Percentiles rank a stretch among this genome's conserved stretches.
Evolutionary conservation across 2,113 vertebrate species (phyloP).

Genomic region (Struthio camelus): DNA sequence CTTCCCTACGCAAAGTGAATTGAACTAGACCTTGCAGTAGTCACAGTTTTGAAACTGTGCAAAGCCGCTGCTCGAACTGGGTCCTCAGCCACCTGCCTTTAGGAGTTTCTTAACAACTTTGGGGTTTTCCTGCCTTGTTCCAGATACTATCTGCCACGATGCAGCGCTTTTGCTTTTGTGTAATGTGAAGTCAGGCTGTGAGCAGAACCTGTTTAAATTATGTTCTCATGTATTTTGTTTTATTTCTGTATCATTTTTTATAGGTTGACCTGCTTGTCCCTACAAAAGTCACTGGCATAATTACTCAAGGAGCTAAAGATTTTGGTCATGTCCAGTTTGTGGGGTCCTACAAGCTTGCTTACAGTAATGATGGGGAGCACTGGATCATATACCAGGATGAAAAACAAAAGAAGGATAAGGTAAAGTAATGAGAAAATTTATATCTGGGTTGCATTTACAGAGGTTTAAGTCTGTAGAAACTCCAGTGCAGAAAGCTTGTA

Average conservation of each 20-base stretch:
- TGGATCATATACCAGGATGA: conserved; percentile 95
- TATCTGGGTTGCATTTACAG: neutral
- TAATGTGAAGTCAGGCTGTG: neutral
- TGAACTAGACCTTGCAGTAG: neutral
- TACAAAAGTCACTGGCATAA: conserved; percentile 95
- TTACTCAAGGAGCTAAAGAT: conserved; percentile 99
- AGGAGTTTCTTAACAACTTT: neutral
- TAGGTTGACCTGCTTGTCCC: conserved; percentile 92
- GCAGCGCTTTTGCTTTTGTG: neutral
- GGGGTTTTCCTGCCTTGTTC: neutral
- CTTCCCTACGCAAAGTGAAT: neutral
- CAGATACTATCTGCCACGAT: neutral
- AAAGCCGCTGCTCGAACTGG: neutral
- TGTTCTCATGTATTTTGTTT: neutral
- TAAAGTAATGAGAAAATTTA: conserved; percentile 60
- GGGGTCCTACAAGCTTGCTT: conserved; percentile 96
- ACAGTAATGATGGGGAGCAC: conserved; percentile 90
- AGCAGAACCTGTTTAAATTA: neutral
- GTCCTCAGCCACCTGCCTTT: neutral
- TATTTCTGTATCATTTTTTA: neutral
- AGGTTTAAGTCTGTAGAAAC: neutral
- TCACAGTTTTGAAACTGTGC: neutral
- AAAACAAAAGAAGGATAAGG: conserved; percentile 98
- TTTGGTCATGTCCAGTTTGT: conserved; percentile 98
- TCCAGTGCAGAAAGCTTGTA: neutral